Evolutionary conservation across 30 jellyfish, hydroid and myxozoan genomes (phyloP).

Genomic region (Turritopsis rubra): DNA sequence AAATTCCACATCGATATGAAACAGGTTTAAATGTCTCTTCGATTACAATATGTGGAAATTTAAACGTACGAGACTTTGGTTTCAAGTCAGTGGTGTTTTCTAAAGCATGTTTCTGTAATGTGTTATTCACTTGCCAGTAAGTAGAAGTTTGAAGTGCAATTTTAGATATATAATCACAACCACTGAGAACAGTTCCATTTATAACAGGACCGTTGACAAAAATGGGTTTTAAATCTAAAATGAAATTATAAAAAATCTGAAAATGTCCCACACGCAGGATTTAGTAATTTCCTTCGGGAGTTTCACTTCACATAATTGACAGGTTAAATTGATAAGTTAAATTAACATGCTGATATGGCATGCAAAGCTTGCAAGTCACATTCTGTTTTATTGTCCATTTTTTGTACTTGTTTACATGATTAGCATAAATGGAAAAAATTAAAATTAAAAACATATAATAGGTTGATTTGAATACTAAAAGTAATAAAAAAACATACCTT

Average conservation of each 20-base stretch:
- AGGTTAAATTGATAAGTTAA: no score
- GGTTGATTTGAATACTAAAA: neutral
- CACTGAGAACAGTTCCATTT: slow-evolving; percentile 2
- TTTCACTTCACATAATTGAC: no score
- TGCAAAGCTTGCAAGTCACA: no score
- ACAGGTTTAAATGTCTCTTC: neutral
- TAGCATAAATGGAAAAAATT: no score
- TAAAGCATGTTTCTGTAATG: neutral
- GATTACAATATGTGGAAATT: neutral
- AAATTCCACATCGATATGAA: slow-evolving; percentile 9
- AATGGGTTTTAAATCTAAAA: neutral
- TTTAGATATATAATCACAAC: slow-evolving; percentile 3
- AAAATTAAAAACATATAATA: no score
- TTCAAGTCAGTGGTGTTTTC: neutral
- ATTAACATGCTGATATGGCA: no score
- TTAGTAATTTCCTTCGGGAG: no score
- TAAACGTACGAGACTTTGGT: neutral
- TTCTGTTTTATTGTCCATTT: no score
- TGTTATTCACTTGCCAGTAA: neutral
- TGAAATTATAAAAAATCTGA: no score
- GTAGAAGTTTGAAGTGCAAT: neutral
- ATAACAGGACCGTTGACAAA: neutral
- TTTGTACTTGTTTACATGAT: no score
- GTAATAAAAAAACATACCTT: neutral
- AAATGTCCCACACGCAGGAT: no score